These are phyloP conservation scores for Coleophora flavipennella DNA, from an alignment of 2,888 invertebrate species.

Conservation along the genomic window DNA sequence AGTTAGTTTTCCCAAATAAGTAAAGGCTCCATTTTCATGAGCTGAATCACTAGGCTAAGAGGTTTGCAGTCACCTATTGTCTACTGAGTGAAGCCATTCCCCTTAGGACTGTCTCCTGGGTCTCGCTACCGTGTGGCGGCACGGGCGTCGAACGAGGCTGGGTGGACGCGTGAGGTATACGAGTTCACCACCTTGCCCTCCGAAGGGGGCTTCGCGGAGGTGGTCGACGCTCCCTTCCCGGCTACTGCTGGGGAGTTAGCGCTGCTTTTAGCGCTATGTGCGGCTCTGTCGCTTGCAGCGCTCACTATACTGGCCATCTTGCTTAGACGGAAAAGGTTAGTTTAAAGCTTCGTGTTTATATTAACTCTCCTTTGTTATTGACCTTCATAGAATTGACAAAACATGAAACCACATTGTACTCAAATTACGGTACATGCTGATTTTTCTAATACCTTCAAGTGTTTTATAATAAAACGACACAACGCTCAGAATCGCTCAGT, in stretches of 20 bases:
- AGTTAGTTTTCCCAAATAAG: too few relatives aligned
- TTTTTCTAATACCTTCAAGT: too few relatives aligned
- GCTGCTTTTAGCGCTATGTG: slow-evolving; percentile 65
- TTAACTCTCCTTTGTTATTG: not conserved
- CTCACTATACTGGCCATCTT: slow-evolving; percentile 73
- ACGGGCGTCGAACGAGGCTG: slow-evolving; percentile 75
- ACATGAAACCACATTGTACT: too few relatives aligned
- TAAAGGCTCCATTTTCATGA: too few relatives aligned
- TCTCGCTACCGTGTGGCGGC: slow-evolving; percentile 75
- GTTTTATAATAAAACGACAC: too few relatives aligned
- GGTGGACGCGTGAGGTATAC: slow-evolving; percentile 73
- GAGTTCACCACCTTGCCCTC: slow-evolving; percentile 72
- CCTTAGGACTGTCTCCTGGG: slow-evolving; percentile 64
- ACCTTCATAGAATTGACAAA: too few relatives aligned
- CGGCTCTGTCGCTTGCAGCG: slow-evolving; percentile 69
- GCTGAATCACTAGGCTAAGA: too few relatives aligned
- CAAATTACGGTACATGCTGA: too few relatives aligned
- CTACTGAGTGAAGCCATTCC: not conserved
- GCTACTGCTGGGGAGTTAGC: slow-evolving; percentile 62
- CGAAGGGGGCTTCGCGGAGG: slow-evolving; percentile 65
- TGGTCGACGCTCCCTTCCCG: slow-evolving; percentile 61
- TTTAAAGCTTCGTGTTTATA: not conserved
- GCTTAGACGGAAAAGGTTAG: slow-evolving; percentile 64
- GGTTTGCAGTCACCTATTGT: too few relatives aligned
- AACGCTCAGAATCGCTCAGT: too few relatives aligned